Evolutionary conservation across 2,888 invertebrate genomes (phyloP), one percentile per base, ranked within the genome.

Genomic region (Petrophora chlorosata): DNA sequence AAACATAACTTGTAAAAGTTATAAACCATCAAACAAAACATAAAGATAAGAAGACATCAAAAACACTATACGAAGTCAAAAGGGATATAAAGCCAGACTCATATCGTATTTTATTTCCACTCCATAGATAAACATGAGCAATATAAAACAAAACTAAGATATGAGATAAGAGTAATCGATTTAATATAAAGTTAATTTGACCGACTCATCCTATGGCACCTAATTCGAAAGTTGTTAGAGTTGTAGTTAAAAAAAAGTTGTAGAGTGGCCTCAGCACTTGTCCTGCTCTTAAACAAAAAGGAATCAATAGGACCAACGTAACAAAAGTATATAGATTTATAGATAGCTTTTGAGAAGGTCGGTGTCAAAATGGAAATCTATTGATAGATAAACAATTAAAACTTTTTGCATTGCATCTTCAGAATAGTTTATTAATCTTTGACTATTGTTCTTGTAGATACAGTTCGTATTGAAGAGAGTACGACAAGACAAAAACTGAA

Each of bases 141-240:
- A 15, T 15, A 39, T 38, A 49, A 38, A 38, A 38, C 41, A 30
- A 36, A 48, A 49, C 19, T 39, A n/a, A 50, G 49, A 50, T 44
- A 44, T 19, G 13, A 33, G 43, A 44, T 50, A 49, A 33, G 23
- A 13, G 14, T 43, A 50, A 49, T 43, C 38, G 34, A 43, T 49
- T 49, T 29, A 38, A 14, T 17, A 42, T 16, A 33, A 33, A 38
- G 33, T 42, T 48, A 41, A 44, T 50, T 44, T 34, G n/a, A 34
- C 29, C 29, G 34, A 39, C 22, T 50, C 43, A 50, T 50, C 38
- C 19, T 36, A 28, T 28, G 41, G 43, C 49, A 44, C 33, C 33
- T 40, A 39, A 50, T 34, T 39, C 12, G 9, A 50, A 49, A n/a
- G n/a, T n/a, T n/a, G n/a, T n/a, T n/a, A n/a, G n/a, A n/a, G n/a